Conservation (phyloP, 2,888 invertebrate genomes). For the Lacanobia wlatinum region DNA sequence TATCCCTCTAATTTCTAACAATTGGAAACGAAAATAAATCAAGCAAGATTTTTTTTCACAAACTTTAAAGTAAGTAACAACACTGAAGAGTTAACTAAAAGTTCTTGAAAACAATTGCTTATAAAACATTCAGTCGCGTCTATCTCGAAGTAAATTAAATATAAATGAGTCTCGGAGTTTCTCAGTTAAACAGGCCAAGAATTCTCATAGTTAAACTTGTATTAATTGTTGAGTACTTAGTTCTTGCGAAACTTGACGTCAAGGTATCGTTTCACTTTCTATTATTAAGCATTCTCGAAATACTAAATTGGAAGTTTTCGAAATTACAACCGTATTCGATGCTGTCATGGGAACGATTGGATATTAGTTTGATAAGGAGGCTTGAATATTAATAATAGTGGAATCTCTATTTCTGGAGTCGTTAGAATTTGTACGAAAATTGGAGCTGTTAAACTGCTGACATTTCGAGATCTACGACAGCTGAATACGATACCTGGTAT, state of each 20-base stretch:
- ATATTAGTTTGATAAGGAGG: slow-evolving; percentile 5
- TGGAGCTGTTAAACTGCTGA: not conserved
- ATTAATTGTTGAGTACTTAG: slow-evolving; percentile 70
- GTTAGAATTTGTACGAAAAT: not conserved
- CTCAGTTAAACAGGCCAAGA: slow-evolving; percentile 66
- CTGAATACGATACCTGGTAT: not conserved
- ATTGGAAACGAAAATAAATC: not conserved
- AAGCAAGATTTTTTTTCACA: not conserved
- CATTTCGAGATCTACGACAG: not conserved
- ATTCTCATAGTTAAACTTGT: slow-evolving; percentile 72
- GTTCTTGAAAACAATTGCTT: slow-evolving; percentile 59
- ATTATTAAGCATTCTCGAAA: slow-evolving; percentile 61
- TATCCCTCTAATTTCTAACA: not conserved
- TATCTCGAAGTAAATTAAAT: slow-evolving; percentile 69
- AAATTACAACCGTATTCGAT: slow-evolving; percentile 29
- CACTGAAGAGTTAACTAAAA: slow-evolving; percentile 50
- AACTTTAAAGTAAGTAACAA: slow-evolving; percentile 26
- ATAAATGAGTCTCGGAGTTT: slow-evolving; percentile 69
- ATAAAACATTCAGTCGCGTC: slow-evolving; percentile 69
- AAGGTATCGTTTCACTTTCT: slow-evolving; percentile 64
- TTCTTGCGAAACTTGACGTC: slow-evolving; percentile 62
- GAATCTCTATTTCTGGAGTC: not conserved
- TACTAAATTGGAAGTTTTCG: slow-evolving; percentile 44
- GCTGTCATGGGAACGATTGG: slow-evolving; percentile 40
- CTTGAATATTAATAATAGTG: not conserved